Conservation (phyloP, 2,888 invertebrate genomes). For the Gonocerus acuteangulatus region DNA sequence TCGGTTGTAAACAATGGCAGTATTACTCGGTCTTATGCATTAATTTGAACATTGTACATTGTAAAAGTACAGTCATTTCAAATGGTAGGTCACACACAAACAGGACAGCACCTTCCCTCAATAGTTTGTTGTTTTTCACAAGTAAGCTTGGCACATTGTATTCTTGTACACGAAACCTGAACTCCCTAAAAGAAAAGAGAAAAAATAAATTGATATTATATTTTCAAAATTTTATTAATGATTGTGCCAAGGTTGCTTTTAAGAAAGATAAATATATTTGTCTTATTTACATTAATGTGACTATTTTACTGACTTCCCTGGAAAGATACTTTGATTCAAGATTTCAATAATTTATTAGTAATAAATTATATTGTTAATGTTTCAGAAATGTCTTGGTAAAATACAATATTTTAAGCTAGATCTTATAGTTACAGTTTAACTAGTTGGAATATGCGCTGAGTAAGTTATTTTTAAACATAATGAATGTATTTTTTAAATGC, state of each 20-base stretch:
- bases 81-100: slow-evolving; percentile 41
- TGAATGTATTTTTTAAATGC: no score
- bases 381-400: no score
- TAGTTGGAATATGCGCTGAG: no score
- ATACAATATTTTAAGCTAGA: no score
- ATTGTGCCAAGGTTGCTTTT: no score
- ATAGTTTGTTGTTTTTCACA: slow-evolving; percentile 44
- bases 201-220: background rate
- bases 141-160: slow-evolving; percentile 44
- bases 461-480: no score
- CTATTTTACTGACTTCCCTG: background rate
- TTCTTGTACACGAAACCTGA: slow-evolving; percentile 46
- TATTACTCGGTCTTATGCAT: background rate
- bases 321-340: no score
- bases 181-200: slow-evolving; percentile 40
- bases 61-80: background rate
- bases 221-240: no score
- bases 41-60: slow-evolving; percentile 16
- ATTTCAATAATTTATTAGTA: no score
- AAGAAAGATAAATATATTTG: background rate
- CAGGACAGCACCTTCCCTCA: slow-evolving; percentile 46
- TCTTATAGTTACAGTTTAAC: no score
- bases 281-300: background rate
- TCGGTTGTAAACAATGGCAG: background rate
- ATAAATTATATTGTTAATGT: no score